A percentile compares a stretch with the other conserved stretches of the same genome.
Evolutionary conservation across 2,797 vertebrate species (phyloP).

Genomic region (Hemitrygon akajei): DNA sequence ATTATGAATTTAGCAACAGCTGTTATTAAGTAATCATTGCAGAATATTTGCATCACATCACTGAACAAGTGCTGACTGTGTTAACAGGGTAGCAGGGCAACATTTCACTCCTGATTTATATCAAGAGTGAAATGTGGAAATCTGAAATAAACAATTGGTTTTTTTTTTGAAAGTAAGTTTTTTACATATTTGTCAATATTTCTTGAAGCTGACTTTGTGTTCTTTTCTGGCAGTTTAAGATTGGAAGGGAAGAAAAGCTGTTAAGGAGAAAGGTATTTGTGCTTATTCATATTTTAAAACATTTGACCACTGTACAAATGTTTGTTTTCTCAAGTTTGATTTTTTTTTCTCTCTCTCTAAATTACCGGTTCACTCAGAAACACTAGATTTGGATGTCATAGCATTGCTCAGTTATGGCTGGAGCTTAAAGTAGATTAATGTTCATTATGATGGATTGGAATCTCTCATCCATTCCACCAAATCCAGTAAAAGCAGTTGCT

Average conservation of each 20-base stretch:
- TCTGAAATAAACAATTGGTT: neutral
- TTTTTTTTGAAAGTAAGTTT: neutral
- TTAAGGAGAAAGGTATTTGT: slow-evolving; percentile 60
- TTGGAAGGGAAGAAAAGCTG: slow-evolving; percentile 59
- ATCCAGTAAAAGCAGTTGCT: neutral
- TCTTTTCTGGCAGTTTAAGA: slow-evolving; percentile 53
- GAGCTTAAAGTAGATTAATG: neutral
- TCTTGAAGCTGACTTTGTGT: slow-evolving; percentile 41
- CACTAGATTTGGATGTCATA: neutral
- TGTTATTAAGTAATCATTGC: neutral
- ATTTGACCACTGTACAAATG: neutral
- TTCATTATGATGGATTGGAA: neutral
- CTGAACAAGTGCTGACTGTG: no score
- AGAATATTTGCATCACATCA: neutral
- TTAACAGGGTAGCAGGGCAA: neutral
- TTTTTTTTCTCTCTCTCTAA: neutral
- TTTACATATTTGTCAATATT: neutral
- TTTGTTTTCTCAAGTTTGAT: neutral
- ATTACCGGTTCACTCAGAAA: neutral
- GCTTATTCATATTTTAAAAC: slow-evolving; percentile 33
- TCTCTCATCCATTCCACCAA: neutral
- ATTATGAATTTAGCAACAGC: slow-evolving; percentile 12
- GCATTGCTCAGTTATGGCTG: neutral
- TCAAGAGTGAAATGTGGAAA: neutral
- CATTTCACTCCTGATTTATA: neutral